Conservation (phyloP, 2,797 vertebrate genomes). For the Cephalopachus bancanus region DNA sequence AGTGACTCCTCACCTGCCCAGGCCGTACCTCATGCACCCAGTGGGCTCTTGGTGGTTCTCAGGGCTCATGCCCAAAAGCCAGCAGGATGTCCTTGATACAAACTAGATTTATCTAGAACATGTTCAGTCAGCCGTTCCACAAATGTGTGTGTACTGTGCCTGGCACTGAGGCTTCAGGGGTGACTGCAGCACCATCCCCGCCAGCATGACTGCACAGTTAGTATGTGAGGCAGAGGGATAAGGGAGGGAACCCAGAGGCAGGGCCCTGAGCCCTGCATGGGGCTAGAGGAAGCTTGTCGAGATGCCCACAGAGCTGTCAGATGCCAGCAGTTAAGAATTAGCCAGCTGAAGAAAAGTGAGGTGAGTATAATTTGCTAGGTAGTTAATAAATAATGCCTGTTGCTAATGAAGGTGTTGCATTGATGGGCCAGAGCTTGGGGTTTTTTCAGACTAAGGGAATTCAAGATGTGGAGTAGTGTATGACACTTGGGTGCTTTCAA, state of each 20-base stretch:
- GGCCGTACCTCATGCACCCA: neutral
- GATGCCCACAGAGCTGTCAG: neutral
- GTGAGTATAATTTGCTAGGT: neutral
- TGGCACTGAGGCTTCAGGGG: neutral
- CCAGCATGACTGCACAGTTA: accelerated
- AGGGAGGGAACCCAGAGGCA: neutral
- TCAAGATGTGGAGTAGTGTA: accelerated
- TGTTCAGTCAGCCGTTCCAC: no score
- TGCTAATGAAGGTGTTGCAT: neutral
- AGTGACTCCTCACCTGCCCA: no score
- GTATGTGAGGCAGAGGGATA: neutral
- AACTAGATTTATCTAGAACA: neutral
- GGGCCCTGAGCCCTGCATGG: neutral
- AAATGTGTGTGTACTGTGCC: neutral
- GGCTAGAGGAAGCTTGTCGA: neutral
- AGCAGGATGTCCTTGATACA: neutral
- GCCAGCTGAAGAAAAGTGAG: neutral
- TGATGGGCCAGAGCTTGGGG: accelerated
- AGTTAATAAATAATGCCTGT: neutral
- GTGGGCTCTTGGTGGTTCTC: neutral
- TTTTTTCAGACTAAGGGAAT: neutral
- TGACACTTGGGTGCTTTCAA: neutral
- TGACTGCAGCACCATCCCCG: neutral
- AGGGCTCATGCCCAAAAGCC: neutral
- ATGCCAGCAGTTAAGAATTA: neutral